A percentile compares a stretch with the other conserved stretches of the same genome.
These are phyloP conservation scores for Rhagium mordax DNA, from an alignment of 2,888 invertebrate species.

Conservation along the genomic window DNA sequence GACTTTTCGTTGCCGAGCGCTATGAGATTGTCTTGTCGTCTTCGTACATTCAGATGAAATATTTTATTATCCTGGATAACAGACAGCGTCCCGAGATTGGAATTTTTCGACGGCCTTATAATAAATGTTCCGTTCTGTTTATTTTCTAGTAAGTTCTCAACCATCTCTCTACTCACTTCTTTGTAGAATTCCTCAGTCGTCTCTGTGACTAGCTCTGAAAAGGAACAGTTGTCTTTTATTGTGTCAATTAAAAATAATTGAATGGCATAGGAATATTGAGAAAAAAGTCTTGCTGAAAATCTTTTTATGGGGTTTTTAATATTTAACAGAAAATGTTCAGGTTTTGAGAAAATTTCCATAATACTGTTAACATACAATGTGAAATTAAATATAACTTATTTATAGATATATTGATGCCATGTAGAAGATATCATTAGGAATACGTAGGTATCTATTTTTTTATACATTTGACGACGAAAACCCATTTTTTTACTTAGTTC, in stretches of 20 bases:
- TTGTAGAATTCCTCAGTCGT: slow-evolving; percentile 73
- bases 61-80: slow-evolving; percentile 72
- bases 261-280: background rate
- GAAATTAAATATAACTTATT: too few relatives aligned
- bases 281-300: background rate
- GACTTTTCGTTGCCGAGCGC: slow-evolving; percentile 74
- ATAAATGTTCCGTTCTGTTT: slow-evolving; percentile 76
- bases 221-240: slow-evolving; percentile 27
- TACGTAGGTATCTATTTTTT: too few relatives aligned
- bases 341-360: too few relatives aligned
- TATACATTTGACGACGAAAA: too few relatives aligned
- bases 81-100: slow-evolving; percentile 71
- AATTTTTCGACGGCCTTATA: slow-evolving; percentile 73
- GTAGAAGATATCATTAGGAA: too few relatives aligned
- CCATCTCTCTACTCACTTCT: slow-evolving; percentile 72
- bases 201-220: slow-evolving; percentile 50
- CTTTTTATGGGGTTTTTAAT: too few relatives aligned
- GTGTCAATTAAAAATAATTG: slow-evolving; percentile 23
- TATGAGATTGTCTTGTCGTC: slow-evolving; percentile 72
- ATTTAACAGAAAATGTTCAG: too few relatives aligned
- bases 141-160: slow-evolving; percentile 72
- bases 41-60: slow-evolving; percentile 74
- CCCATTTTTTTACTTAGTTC: too few relatives aligned
- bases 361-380: too few relatives aligned
- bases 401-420: too few relatives aligned